Percentiles rank a stretch among this genome's conserved stretches.
phyloP scores from a whole-genome alignment of 2,888 invertebrate species.

The Tanypteryx hageni region DNA sequence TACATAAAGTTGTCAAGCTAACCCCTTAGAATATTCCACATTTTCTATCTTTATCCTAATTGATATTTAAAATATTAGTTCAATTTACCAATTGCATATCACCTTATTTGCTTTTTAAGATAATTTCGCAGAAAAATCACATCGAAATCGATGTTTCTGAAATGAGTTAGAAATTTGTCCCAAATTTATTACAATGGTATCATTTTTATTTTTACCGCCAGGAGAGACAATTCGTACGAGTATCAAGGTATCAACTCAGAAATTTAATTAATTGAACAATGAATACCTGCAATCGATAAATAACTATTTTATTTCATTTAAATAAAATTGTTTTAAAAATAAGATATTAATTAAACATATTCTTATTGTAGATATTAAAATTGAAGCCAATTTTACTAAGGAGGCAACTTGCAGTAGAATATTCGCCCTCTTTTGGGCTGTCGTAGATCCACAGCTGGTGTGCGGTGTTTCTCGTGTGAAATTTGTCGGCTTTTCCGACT shows the following conservation, averaged over 20 bases:
- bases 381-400: not conserved
- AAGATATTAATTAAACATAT: not conserved
- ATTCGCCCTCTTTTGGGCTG: slow-evolving; percentile 8
- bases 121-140: too few relatives aligned
- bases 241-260: not conserved
- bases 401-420: not conserved
- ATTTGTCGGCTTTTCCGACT: not conserved
- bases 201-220: slow-evolving; percentile 13
- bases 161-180: too few relatives aligned
- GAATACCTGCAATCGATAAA: not conserved
- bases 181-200: too few relatives aligned
- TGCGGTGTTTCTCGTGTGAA: not conserved
- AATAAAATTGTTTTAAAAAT: not conserved
- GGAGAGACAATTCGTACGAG: not conserved
- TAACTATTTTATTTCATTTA: not conserved
- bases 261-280: not conserved
- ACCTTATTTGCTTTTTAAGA: too few relatives aligned
- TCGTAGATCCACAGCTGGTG: not conserved
- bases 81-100: too few relatives aligned
- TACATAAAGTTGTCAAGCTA: too few relatives aligned
- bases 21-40: too few relatives aligned
- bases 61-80: too few relatives aligned
- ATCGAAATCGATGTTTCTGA: too few relatives aligned
- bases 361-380: not conserved
- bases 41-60: too few relatives aligned